phyloP scores from a whole-genome alignment of 2,888 invertebrate genomes.

The Isoperla grammatica region DNA sequence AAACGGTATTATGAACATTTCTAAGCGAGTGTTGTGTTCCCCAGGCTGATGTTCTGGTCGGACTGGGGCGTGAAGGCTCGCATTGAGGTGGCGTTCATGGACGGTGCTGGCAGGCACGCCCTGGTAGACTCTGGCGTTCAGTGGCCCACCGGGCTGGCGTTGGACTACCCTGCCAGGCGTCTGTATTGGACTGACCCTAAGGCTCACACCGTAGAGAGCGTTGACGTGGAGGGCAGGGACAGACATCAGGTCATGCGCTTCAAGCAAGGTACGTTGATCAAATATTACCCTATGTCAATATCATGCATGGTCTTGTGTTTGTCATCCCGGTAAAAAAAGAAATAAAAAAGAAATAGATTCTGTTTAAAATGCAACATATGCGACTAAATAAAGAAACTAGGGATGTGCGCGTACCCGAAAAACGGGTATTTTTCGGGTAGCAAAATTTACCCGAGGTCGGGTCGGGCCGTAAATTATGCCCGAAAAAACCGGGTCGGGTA shows the following conservation, averaged over 20 bases:
- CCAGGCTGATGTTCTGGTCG: constrained; percentile 68
- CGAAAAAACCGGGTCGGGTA: too few relatives aligned
- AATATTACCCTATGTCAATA: too few relatives aligned
- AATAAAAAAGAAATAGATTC: too few relatives aligned
- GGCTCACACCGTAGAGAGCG: constrained; percentile 62
- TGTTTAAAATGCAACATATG: too few relatives aligned
- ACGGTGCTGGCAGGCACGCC: constrained; percentile 54
- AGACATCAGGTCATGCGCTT: constrained; percentile 55
- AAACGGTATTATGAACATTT: too few relatives aligned
- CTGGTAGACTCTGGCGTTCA: constrained; percentile 57
- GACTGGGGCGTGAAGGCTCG: constrained; percentile 60
- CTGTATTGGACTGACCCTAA: constrained; percentile 85
- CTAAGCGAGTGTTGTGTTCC: neutral
- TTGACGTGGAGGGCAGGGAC: constrained; percentile 61
- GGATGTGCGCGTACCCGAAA: too few relatives aligned
- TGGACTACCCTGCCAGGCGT: constrained; percentile 66
- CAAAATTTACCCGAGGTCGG: too few relatives aligned
- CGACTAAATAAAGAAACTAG: too few relatives aligned
- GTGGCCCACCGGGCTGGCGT: constrained; percentile 70
- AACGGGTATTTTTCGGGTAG: too few relatives aligned
- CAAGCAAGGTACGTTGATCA: constrained; percentile 44
- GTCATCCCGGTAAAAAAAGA: too few relatives aligned
- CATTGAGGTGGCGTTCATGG: constrained; percentile 60
- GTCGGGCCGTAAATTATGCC: too few relatives aligned
- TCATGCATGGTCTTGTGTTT: too few relatives aligned